phyloP scores from a whole-genome alignment of 2,797 vertebrate genomes.

The Nyctibius grandis region DNA sequence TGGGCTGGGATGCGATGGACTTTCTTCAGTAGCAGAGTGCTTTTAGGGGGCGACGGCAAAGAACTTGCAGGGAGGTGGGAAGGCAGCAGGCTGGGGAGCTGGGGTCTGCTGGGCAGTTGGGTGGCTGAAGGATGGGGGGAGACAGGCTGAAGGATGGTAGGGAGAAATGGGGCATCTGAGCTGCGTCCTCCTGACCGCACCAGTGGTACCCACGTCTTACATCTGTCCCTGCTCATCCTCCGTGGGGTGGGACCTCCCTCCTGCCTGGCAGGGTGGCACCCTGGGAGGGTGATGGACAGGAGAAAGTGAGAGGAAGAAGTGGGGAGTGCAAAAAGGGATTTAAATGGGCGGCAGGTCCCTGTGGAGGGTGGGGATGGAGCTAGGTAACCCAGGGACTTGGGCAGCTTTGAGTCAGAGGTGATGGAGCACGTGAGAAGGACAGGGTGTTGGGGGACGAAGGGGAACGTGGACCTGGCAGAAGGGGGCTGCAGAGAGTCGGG shows the following conservation, averaged over 20 bases:
- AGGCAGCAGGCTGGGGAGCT: background rate
- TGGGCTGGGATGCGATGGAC: background rate
- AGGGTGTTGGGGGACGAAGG: background rate
- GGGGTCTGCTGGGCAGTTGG: background rate
- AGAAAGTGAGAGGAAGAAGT: background rate
- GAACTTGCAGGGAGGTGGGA: background rate
- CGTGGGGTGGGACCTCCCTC: background rate
- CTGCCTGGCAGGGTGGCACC: background rate
- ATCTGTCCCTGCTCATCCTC: background rate
- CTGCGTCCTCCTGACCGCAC: background rate
- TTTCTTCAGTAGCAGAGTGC: background rate
- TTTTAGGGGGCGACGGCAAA: background rate
- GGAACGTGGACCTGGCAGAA: background rate
- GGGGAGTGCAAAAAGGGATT: background rate
- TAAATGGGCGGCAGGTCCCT: background rate
- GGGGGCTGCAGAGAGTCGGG: constrained; percentile 31
- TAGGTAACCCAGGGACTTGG: background rate
- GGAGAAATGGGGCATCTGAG: background rate
- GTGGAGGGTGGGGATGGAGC: background rate
- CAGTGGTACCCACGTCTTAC: background rate
- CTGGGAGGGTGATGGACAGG: background rate
- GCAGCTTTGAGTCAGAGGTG: background rate
- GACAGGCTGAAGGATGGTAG: background rate
- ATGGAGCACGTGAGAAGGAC: background rate
- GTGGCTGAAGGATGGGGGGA: background rate